Conservation (phyloP, 2,113 vertebrate genomes). For the Ophiodon elongatus region DNA sequence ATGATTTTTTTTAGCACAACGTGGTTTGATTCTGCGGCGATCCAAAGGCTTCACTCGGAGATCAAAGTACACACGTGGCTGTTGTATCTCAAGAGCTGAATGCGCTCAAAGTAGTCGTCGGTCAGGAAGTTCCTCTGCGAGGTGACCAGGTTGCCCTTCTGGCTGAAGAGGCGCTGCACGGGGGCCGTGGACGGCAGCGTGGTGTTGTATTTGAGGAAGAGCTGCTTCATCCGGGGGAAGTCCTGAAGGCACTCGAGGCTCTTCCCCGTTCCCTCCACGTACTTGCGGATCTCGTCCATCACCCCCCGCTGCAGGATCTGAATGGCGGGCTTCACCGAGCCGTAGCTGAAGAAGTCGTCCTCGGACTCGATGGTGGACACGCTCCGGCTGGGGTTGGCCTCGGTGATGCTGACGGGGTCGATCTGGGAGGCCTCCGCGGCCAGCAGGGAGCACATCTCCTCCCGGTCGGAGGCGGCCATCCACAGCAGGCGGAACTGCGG, state of each 20-base stretch:
- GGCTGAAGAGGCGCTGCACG: slow-evolving; percentile 81
- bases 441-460: slow-evolving; percentile 77
- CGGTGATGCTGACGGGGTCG: slow-evolving; percentile 57
- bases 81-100: slow-evolving; percentile 83
- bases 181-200: slow-evolving; percentile 80
- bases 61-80: slow-evolving; percentile 63
- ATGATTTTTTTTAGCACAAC: slow-evolving; percentile 43
- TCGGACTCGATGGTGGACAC: slow-evolving; percentile 73
- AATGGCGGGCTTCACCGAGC: slow-evolving; percentile 53
- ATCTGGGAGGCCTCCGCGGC: slow-evolving; percentile 75
- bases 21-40: slow-evolving; percentile 51
- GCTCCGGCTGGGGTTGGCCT: slow-evolving; percentile 47
- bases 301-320: slow-evolving; percentile 71
- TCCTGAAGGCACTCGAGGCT: slow-evolving; percentile 82
- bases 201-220: slow-evolving; percentile 84
- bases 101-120: slow-evolving; percentile 81
- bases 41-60: slow-evolving; percentile 54
- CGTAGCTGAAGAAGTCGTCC: slow-evolving; percentile 83
- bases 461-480: slow-evolving; percentile 77
- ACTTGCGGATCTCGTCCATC: slow-evolving; percentile 78
- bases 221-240: slow-evolving; percentile 80
- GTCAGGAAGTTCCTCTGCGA: slow-evolving; percentile 80
- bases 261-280: slow-evolving; percentile 79
- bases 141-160: slow-evolving; percentile 77
- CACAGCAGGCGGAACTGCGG: slow-evolving; percentile 84